Evolutionary conservation across 2,113 vertebrate genomes (phyloP).

Genomic region (Rhinolophus ferrumequinum): DNA sequence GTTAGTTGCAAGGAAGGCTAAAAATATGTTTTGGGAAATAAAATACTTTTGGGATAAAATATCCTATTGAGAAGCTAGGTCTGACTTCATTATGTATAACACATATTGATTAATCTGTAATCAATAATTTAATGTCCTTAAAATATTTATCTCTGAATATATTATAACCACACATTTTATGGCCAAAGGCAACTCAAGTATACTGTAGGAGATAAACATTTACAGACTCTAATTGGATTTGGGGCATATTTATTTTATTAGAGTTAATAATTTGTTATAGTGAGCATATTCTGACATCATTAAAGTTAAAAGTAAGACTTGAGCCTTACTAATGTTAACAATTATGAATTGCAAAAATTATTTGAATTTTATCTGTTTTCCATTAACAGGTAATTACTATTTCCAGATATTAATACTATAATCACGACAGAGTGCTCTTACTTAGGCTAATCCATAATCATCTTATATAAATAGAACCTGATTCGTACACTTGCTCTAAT

Average conservation of each 20-base stretch:
- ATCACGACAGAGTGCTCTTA: background rate
- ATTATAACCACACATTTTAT: background rate
- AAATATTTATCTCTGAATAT: constrained; percentile 38
- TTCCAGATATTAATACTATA: background rate
- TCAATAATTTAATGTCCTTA: constrained; percentile 49
- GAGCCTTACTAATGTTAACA: background rate
- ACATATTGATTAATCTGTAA: constrained; percentile 31
- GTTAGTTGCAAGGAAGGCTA: background rate
- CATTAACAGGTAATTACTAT: background rate
- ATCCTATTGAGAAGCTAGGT: constrained; percentile 31
- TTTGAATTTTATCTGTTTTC: constrained; percentile 17
- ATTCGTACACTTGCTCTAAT: background rate
- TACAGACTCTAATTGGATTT: background rate
- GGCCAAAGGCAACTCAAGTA: background rate
- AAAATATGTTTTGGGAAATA: constrained; percentile 37
- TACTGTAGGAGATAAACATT: background rate
- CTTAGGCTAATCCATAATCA: background rate
- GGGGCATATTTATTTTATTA: constrained; percentile 3
- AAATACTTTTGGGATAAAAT: constrained; percentile 14
- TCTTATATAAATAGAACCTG: background rate
- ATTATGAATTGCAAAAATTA: background rate
- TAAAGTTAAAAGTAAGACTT: constrained; percentile 18
- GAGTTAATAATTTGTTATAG: background rate
- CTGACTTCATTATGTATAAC: constrained; percentile 53
- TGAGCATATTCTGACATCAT: background rate